Conservation (phyloP, 2,888 invertebrate genomes). For the Drosophila borborema region DNA sequence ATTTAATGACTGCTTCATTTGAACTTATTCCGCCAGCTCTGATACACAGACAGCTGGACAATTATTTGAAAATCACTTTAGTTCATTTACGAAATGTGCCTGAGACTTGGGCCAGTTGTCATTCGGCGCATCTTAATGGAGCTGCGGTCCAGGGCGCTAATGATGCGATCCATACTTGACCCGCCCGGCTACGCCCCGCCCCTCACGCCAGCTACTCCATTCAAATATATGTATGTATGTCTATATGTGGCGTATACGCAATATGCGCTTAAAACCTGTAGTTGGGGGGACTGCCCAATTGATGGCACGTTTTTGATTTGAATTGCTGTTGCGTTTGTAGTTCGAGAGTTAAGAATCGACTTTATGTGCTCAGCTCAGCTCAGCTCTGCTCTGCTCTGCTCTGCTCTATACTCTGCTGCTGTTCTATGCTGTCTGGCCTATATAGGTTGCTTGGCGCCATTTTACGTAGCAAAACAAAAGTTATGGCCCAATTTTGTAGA, state of each 20-base stretch:
- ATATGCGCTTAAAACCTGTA: constrained; percentile 23
- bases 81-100: constrained; percentile 66
- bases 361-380: constrained; percentile 42
- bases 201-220: too few relatives aligned
- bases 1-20: background rate
- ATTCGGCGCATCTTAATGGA: constrained; percentile 65
- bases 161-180: constrained; percentile 64
- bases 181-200: background rate
- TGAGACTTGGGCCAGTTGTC: constrained; percentile 77
- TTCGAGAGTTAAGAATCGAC: constrained; percentile 37
- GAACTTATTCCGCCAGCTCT: background rate
- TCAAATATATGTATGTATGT: background rate
- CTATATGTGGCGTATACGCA: constrained; percentile 30
- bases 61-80: constrained; percentile 80
- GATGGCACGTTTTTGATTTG: constrained; percentile 73
- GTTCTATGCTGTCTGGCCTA: constrained; percentile 68
- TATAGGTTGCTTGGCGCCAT: constrained; percentile 80
- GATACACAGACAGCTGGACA: constrained; percentile 28
- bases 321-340: constrained; percentile 59
- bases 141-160: constrained; percentile 71
- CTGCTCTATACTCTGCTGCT: constrained; percentile 4
- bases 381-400: background rate
- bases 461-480: constrained; percentile 79
- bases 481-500: constrained; percentile 76
- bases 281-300: constrained; percentile 28